These are phyloP conservation scores for Oxycera nigricornis DNA, from an alignment of 2,888 invertebrate genomes.

Conservation along the genomic window DNA sequence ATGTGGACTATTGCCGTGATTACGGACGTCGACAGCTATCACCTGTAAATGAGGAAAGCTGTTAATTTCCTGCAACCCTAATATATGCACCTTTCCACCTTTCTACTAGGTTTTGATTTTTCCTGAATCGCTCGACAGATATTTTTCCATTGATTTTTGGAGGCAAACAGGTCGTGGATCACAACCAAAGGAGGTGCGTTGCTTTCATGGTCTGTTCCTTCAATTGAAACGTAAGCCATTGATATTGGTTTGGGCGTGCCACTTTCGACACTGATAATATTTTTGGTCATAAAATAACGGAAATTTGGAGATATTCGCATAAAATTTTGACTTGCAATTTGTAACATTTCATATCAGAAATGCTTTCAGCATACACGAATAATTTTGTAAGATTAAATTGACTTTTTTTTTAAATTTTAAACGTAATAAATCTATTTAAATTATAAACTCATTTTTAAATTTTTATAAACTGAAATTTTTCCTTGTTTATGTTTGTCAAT, in stretches of 20 bases:
- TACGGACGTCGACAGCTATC: conserved; percentile 85
- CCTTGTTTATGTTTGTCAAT: too few relatives aligned
- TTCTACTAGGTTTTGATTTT: conserved; percentile 67
- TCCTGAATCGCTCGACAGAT: conserved; percentile 74
- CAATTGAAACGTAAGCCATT: conserved; percentile 73
- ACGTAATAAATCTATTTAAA: too few relatives aligned
- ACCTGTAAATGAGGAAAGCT: conserved; percentile 62
- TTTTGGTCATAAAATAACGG: background rate
- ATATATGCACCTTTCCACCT: conserved; percentile 65
- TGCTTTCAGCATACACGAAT: background rate
- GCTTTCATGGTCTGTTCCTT: conserved; percentile 60
- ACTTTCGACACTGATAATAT: background rate
- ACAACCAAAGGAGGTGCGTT: conserved; percentile 73
- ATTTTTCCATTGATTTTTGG: conserved; percentile 85
- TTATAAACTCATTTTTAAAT: too few relatives aligned
- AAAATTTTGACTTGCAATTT: background rate
- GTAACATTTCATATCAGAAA: background rate
- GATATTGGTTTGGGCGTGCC: conserved; percentile 63
- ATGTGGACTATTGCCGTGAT: conserved; percentile 95
- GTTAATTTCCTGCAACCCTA: background rate
- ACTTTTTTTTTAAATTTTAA: too few relatives aligned
- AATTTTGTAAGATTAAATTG: background rate
- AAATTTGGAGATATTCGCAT: background rate
- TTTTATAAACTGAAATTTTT: too few relatives aligned
- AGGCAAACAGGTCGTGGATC: conserved; percentile 86